Base-by-base conservation (phyloP, 1,140 invertebrate genomes). In the Phortica variegata region DNA sequence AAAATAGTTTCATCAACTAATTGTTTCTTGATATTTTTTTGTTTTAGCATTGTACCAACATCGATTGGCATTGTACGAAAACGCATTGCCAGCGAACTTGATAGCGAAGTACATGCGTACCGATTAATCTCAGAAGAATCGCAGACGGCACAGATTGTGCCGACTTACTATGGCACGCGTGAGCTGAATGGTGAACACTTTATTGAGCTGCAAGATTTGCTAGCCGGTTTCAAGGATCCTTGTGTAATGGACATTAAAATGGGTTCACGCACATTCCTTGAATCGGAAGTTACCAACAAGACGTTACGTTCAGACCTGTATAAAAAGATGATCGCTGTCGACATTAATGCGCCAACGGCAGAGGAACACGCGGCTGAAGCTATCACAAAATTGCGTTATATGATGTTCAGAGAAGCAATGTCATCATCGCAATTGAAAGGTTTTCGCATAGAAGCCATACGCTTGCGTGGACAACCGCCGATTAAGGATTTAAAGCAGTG, bases 401-500 rank as follows among this genome's bases (percentile, higher is more conserved):
- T 96, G 92, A 87, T 92, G 69, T 98, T 97, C 78, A 81, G 95
- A 29, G 95, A 98, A 77, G 81, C 90, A 49, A 88, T 94, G 63
- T 96, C 92, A 51, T 97, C 95, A 2, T 93, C 93, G 0, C 89
- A 91, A 29, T 86, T 87, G 40, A 86, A 96, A 55, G 95, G 95
- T 1, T 98, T 98, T 73, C 80, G 96, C 52, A 95, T 98, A 53
- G 96, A 98, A 78, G 96, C 93, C 16, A 88, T 98, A 76, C 95
- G 95, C 77, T 79, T 89, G 49, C 83, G 87, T 1, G 87, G 88
- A 2, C 80, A 83, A 23, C 80, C 85, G 1, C 88, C 88, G 0
- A 80, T 90, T 1, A 90, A 85, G 12, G 87, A 90, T 71, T 61
- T 90, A 3, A 88, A 90, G 61, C 87, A 82, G 49, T 84, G 95